A percentile compares a stretch with the other conserved stretches of the same genome.
phyloP scores from a whole-genome alignment of 2,113 vertebrate species.

The Ctenodactylus gundi region DNA sequence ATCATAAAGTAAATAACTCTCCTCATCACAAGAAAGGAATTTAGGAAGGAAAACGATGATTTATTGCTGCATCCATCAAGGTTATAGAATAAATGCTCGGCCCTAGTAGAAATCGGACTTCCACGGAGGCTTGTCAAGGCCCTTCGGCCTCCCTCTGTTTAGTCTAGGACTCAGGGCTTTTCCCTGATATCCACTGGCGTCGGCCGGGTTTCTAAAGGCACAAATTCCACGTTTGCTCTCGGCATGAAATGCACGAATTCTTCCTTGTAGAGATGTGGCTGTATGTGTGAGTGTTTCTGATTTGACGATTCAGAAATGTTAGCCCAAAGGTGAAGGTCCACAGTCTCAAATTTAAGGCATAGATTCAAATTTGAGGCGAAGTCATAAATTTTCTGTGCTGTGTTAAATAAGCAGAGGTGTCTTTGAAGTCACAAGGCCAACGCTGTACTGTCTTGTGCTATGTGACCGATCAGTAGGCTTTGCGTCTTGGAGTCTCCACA shows the following conservation, averaged over 20 bases:
- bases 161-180: neutral
- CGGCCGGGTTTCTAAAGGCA: neutral
- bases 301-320: neutral
- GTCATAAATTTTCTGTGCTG: neutral
- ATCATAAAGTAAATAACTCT: conserved; percentile 40
- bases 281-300: neutral
- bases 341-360: neutral
- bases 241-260: neutral
- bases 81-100: conserved; percentile 55
- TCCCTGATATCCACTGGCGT: neutral
- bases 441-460: neutral
- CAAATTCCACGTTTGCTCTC: neutral
- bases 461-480: neutral
- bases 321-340: neutral
- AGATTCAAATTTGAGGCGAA: too few species aligned
- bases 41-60: conserved; percentile 68
- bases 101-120: conserved; percentile 57
- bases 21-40: conserved; percentile 55
- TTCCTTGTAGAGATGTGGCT: neutral
- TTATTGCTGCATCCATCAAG: conserved; percentile 74
- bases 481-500: neutral
- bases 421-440: neutral
- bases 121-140: neutral
- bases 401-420: neutral
- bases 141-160: neutral